Conservation (phyloP, 2,113 vertebrate species). For the Sterrhoptilus dennistouni region DNA sequence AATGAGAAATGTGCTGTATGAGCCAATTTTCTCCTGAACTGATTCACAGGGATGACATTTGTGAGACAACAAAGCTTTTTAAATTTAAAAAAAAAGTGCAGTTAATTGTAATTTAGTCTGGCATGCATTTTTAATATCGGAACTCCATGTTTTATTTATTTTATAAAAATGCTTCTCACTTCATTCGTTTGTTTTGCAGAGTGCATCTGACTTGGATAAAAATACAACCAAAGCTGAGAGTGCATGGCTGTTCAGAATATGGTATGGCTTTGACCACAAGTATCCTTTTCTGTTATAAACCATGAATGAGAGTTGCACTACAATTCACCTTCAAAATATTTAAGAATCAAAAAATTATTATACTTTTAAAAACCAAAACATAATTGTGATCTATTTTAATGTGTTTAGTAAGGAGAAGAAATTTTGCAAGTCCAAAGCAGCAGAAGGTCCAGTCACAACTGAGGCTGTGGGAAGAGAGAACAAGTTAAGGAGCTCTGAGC, state of each 20-base stretch:
- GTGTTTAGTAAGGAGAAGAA: not conserved
- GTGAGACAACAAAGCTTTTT: not conserved
- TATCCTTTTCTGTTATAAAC: constrained; percentile 77
- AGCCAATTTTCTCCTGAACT: constrained; percentile 9
- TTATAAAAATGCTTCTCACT: not conserved
- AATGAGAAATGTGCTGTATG: not conserved
- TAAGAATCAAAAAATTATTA: not conserved
- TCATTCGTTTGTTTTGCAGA: constrained; percentile 69
- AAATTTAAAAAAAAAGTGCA: not conserved
- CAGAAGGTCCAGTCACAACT: not conserved
- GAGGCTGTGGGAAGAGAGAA: not conserved
- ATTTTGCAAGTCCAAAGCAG: not conserved
- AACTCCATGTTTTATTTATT: not conserved
- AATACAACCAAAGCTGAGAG: constrained; percentile 74
- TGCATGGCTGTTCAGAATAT: constrained; percentile 77
- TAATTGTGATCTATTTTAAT: not conserved
- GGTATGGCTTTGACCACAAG: constrained; percentile 86
- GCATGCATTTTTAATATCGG: constrained; percentile 4
- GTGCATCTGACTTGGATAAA: constrained; percentile 48
- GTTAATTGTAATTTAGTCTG: constrained; percentile 13
- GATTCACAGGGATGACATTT: not conserved
- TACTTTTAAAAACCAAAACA: not conserved
- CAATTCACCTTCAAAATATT: not conserved
- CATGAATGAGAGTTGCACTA: not conserved
- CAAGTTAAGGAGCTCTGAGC: not conserved